These are phyloP conservation scores for Okapia johnstoni DNA, from an alignment of 2,113 vertebrate species.

Conservation along the genomic window DNA sequence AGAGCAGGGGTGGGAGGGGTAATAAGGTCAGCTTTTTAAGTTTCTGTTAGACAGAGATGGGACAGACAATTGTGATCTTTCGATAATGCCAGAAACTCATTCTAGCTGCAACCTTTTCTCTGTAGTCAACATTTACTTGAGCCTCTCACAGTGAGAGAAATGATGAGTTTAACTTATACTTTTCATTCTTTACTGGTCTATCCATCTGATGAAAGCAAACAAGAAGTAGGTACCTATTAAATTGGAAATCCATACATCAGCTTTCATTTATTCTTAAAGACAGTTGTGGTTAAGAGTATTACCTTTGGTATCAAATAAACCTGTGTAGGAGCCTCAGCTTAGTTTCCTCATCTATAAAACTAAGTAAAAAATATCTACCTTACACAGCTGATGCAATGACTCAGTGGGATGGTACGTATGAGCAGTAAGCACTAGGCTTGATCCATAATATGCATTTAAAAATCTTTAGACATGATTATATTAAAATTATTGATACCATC, in stretches of 20 bases:
- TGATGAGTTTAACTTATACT: slow-evolving; percentile 6
- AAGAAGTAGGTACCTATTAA: slow-evolving; percentile 3
- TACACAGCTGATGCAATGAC: not conserved
- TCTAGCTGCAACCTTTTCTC: not conserved
- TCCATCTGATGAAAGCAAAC: not conserved
- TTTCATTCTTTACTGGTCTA: not conserved
- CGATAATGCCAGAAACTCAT: not conserved
- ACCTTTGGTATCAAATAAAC: not conserved
- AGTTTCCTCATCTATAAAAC: not conserved
- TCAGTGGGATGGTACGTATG: not conserved
- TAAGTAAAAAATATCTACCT: not conserved
- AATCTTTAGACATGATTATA: not conserved
- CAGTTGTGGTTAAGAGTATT: not conserved
- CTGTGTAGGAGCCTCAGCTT: not conserved
- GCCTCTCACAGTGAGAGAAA: not conserved
- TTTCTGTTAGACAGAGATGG: not conserved
- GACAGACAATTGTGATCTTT: not conserved
- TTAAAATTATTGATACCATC: not conserved
- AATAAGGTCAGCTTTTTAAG: not conserved
- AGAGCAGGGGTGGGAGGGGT: not conserved
- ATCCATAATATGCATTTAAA: not conserved
- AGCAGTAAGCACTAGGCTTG: not conserved
- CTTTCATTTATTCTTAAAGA: not conserved
- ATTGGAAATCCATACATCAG: not conserved
- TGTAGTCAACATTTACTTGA: not conserved